phyloP scores from a whole-genome alignment of 2,797 vertebrate species.

The Numenius phaeopus region DNA sequence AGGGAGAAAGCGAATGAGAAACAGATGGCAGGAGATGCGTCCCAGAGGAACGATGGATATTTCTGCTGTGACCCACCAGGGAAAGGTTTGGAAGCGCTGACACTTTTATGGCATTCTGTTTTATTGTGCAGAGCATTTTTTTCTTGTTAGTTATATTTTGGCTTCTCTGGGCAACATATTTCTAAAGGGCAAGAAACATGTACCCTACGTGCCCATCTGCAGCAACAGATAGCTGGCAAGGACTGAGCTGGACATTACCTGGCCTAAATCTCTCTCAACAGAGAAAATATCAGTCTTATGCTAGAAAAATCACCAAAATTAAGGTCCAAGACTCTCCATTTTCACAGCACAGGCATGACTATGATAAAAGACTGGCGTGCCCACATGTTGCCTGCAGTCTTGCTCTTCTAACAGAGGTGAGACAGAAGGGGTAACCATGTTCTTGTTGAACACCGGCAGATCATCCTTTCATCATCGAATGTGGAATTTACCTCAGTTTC shows the following conservation, averaged over 20 bases:
- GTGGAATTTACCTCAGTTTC: not conserved
- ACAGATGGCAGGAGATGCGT: conserved; percentile 27
- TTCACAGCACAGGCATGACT: not conserved
- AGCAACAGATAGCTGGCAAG: not conserved
- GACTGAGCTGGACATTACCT: not conserved
- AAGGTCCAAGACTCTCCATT: not conserved
- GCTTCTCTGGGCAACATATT: conserved; percentile 34
- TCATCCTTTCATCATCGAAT: not conserved
- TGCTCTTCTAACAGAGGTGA: not conserved
- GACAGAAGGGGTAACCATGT: not conserved
- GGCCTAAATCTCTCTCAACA: not conserved
- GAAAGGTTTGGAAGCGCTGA: conserved; percentile 64
- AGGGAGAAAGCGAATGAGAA: conserved; percentile 54
- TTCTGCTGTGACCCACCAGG: conserved; percentile 66
- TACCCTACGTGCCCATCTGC: not conserved
- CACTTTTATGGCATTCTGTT: conserved; percentile 60
- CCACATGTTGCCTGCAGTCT: not conserved
- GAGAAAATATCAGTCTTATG: not conserved
- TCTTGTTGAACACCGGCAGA: not conserved
- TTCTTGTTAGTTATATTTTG: conserved; percentile 54
- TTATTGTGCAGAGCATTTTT: conserved; percentile 59
- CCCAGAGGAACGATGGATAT: conserved; percentile 41
- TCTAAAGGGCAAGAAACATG: conserved; percentile 30
- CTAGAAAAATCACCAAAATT: not conserved
- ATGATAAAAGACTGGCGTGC: not conserved